Evolutionary conservation across 2,797 vertebrate species (phyloP).

Genomic region (Silurus aristotelis): DNA sequence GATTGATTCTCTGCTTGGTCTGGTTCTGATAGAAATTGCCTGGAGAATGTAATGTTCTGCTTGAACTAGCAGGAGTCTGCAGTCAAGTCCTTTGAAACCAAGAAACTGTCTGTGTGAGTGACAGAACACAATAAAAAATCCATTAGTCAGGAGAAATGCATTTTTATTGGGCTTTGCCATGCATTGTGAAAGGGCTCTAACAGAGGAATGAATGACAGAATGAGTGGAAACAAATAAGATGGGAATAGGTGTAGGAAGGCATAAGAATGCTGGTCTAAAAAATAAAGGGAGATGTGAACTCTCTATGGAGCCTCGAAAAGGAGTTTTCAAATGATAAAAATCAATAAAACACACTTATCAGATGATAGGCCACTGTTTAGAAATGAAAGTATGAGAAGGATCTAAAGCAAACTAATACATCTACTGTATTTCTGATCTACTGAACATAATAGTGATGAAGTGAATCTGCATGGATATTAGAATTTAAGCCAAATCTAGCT

Average conservation of each 20-base stretch:
- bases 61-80: conserved; percentile 54
- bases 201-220: conserved; percentile 30
- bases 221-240: conserved; percentile 34
- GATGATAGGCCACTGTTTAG: not conserved
- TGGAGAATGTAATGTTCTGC: conserved; percentile 60
- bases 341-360: conserved; percentile 29
- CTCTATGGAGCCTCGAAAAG: conserved; percentile 17
- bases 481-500: conserved; percentile 3
- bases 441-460: no score
- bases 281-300: conserved; percentile 51
- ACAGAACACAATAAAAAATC: conserved; percentile 58
- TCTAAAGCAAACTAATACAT: conserved; percentile 15
- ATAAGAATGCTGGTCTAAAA: conserved; percentile 47
- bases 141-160: conserved; percentile 52
- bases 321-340: conserved; percentile 27
- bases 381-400: conserved; percentile 7
- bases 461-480: not conserved
- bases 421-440: not conserved
- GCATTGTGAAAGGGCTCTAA: conserved; percentile 36
- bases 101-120: conserved; percentile 51
- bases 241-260: conserved; percentile 11
- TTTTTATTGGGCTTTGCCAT: conserved; percentile 49
- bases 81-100: conserved; percentile 46
- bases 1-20: conserved; percentile 45
- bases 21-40: conserved; percentile 56